A percentile compares a stretch with the other conserved stretches of the same genome.
Conservation (phyloP, 2,113 vertebrate genomes). For the Oceanodroma tethys region DNA sequence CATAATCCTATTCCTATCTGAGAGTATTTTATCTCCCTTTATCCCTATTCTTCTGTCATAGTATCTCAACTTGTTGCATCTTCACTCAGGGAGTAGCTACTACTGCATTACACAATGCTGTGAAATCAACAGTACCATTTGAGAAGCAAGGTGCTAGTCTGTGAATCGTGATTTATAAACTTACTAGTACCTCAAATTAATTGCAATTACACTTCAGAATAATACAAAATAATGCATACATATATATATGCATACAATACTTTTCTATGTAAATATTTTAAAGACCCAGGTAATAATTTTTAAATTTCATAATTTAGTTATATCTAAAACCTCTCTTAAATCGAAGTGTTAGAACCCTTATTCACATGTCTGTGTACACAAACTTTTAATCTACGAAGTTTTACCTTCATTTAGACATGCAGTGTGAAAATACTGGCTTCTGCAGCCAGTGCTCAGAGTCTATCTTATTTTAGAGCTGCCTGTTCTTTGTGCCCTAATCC, state of each 20-base stretch:
- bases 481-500: background rate
- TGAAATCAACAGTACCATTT: background rate
- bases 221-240: background rate
- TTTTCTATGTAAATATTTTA: background rate
- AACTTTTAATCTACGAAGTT: background rate
- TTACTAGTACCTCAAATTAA: background rate
- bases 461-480: background rate
- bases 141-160: background rate
- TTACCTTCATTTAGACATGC: background rate
- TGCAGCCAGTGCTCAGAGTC: background rate
- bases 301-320: background rate
- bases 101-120: background rate
- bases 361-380: background rate
- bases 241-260: background rate
- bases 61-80: background rate
- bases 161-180: background rate
- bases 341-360: background rate
- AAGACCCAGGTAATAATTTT: background rate
- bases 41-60: background rate
- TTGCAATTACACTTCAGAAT: background rate
- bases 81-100: background rate
- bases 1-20: background rate
- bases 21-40: background rate
- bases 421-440: background rate
- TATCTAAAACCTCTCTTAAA: background rate